Evolutionary conservation across 2,888 invertebrate species (phyloP).

Genomic region (Pecten maximus): DNA sequence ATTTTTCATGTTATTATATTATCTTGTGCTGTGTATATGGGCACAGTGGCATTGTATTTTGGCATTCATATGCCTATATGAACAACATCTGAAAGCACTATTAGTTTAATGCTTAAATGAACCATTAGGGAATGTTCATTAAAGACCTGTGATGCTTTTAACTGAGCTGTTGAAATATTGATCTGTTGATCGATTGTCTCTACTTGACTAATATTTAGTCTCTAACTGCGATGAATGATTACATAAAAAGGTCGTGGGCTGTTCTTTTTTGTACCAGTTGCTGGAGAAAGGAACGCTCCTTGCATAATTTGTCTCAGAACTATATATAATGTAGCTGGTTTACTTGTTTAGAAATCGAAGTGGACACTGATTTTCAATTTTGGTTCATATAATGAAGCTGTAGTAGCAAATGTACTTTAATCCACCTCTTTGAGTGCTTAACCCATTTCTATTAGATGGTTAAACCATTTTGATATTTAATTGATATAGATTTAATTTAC

Average conservation of each 20-base stretch:
- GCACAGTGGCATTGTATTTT: no score
- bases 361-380: no score
- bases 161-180: slow-evolving; percentile 28
- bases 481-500: neutral
- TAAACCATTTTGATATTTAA: neutral
- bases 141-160: neutral
- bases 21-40: no score
- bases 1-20: no score
- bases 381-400: no score
- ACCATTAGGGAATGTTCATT: slow-evolving; percentile 5
- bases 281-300: neutral
- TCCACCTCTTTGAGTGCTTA: no score
- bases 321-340: neutral
- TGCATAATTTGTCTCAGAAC: neutral
- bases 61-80: neutral
- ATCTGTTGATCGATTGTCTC: neutral
- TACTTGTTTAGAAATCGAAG: no score
- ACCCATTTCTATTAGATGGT: no score
- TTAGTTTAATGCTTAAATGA: neutral
- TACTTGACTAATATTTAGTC: slow-evolving; percentile 2
- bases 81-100: neutral
- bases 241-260: neutral
- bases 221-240: neutral
- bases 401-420: no score
- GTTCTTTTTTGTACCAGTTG: neutral